Conservation (phyloP, 2,797 vertebrate genomes). For the Sebastolobus altivelis region DNA sequence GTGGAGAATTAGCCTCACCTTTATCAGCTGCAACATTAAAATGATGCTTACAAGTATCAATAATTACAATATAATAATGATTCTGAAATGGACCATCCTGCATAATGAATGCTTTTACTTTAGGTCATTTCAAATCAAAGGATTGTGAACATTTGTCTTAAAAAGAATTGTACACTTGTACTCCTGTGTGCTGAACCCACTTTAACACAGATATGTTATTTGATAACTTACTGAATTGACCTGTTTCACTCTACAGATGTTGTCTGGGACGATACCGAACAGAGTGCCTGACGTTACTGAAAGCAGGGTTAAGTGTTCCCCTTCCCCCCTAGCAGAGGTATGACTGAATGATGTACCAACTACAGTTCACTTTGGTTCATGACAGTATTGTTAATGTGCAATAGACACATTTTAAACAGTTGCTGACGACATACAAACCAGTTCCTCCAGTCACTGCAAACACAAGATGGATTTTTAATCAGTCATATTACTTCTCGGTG, state of each 20-base stretch:
- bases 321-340: conserved; percentile 89
- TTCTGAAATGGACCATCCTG: background rate
- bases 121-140: background rate
- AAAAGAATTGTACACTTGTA: background rate
- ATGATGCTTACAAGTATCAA: background rate
- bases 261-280: conserved; percentile 83
- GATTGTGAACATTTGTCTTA: background rate
- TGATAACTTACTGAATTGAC: background rate
- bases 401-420: background rate
- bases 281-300: conserved; percentile 84
- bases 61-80: background rate
- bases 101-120: background rate
- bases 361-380: background rate
- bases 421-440: background rate
- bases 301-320: conserved; percentile 85
- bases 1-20: background rate
- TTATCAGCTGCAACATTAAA: background rate
- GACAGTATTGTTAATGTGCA: background rate
- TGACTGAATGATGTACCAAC: background rate
- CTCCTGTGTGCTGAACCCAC: background rate
- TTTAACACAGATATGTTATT: background rate
- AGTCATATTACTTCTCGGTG: background rate
- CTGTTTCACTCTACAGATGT: conserved; percentile 71
- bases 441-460: background rate
- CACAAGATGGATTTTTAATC: background rate